These are phyloP conservation scores for Napeogenes sylphis DNA, from an alignment of 2,888 invertebrate species.

Conservation along the genomic window DNA sequence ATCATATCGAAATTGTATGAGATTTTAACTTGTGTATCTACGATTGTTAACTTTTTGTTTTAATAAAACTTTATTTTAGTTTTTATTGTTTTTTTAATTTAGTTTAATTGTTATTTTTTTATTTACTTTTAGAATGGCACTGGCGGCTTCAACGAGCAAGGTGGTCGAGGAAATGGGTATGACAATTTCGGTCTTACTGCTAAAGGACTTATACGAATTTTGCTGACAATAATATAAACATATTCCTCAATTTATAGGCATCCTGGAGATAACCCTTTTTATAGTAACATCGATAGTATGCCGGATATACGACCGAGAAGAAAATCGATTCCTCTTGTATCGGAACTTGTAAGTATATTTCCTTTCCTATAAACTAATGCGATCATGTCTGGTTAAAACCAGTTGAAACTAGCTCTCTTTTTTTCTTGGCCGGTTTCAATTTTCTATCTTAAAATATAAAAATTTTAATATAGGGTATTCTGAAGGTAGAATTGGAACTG, in stretches of 20 bases:
- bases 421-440: constrained; percentile 64
- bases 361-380: constrained; percentile 32
- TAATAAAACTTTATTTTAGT: constrained; percentile 58
- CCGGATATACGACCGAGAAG: constrained; percentile 98
- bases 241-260: constrained; percentile 77
- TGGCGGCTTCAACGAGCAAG: constrained; percentile 86
- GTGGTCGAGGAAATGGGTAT: constrained; percentile 89
- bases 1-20: constrained; percentile 23
- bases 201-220: not conserved
- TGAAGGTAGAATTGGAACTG: constrained; percentile 68
- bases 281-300: constrained; percentile 99
- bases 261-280: constrained; percentile 98
- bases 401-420: constrained; percentile 56
- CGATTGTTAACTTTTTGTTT: constrained; percentile 38
- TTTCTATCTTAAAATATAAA: constrained; percentile 42
- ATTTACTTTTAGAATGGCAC: constrained; percentile 91
- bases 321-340: constrained; percentile 98
- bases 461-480: constrained; percentile 19
- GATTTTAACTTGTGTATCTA: constrained; percentile 29
- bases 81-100: constrained; percentile 47
- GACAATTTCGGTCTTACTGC: constrained; percentile 44
- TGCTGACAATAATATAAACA: constrained; percentile 3
- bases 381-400: constrained; percentile 44
- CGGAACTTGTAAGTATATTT: constrained; percentile 94
- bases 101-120: constrained; percentile 69